A percentile compares a stretch with the other conserved stretches of the same genome.
phyloP scores from a whole-genome alignment of 2,113 vertebrate species.

The Casuarius casuarius region DNA sequence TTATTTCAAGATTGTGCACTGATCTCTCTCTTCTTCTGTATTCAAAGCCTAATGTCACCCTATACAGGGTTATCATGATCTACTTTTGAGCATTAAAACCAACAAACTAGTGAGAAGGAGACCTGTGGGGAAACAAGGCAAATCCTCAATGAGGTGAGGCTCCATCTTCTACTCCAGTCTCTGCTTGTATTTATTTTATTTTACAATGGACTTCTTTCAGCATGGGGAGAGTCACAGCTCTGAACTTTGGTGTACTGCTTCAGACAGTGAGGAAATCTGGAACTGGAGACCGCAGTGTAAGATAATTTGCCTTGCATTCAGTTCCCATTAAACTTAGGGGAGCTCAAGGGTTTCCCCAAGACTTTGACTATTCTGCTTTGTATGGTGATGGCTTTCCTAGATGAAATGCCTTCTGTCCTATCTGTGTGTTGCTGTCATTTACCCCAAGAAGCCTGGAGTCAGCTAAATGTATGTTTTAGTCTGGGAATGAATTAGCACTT shows the following conservation, averaged over 20 bases:
- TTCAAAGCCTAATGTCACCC: background rate
- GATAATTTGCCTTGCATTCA: background rate
- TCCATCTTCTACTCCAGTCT: background rate
- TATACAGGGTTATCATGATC: background rate
- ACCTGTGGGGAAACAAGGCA: background rate
- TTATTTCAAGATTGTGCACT: background rate
- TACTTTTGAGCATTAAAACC: background rate
- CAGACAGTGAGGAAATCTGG: conserved; percentile 1
- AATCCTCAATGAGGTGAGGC: background rate
- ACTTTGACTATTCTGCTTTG: background rate
- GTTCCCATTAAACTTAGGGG: background rate
- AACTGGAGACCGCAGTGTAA: background rate
- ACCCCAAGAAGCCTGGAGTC: background rate
- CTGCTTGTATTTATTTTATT: conserved; percentile 15
- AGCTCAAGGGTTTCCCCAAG: background rate
- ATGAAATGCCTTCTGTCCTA: background rate
- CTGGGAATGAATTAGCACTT: background rate
- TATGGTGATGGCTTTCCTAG: background rate
- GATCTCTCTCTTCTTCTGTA: background rate
- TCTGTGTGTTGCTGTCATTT: background rate
- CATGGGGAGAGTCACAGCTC: background rate
- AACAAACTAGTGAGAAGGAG: background rate
- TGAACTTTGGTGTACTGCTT: background rate
- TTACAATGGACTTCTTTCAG: conserved; percentile 28
- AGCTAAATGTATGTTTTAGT: background rate